phyloP scores from a whole-genome alignment of 2,797 vertebrate species.

The Sebastes iracundus region DNA sequence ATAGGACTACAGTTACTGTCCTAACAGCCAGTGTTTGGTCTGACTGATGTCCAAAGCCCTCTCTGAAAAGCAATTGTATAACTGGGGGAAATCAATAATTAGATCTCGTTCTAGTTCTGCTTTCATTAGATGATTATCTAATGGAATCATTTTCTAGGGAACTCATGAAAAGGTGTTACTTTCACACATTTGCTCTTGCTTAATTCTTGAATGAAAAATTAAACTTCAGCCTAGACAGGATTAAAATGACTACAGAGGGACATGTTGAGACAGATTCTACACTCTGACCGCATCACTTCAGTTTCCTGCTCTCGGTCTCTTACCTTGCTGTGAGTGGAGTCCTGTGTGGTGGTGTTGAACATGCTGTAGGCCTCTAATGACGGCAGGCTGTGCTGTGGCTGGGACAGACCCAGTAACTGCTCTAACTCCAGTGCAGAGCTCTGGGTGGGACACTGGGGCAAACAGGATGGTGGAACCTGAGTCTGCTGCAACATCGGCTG shows the following conservation, averaged over 20 bases:
- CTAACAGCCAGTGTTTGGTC: too few relatives aligned
- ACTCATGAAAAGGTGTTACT: too few relatives aligned
- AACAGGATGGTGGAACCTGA: constrained; percentile 26
- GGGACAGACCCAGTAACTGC: constrained; percentile 65
- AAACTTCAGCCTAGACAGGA: not conserved
- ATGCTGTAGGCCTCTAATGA: constrained; percentile 56
- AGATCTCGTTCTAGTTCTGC: not conserved
- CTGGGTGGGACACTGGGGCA: constrained; percentile 50
- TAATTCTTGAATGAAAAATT: not conserved
- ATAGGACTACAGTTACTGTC: too few relatives aligned
- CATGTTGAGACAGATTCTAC: too few relatives aligned
- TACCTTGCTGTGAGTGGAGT: constrained; percentile 71
- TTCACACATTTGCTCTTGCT: too few relatives aligned
- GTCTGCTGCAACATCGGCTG: constrained; percentile 11
- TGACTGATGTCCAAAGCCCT: too few relatives aligned
- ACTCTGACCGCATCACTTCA: not conserved
- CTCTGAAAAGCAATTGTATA: too few relatives aligned
- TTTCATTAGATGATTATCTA: too few relatives aligned
- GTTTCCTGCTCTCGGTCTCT: constrained; percentile 6
- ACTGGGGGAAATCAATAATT: not conserved
- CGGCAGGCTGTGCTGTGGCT: constrained; percentile 41
- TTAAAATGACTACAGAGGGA: not conserved
- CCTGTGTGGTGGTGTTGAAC: constrained; percentile 48
- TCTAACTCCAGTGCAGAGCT: constrained; percentile 62
- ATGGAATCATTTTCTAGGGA: too few relatives aligned